phyloP scores from a whole-genome alignment of 2,797 vertebrate species.

The Columba guinea region DNA sequence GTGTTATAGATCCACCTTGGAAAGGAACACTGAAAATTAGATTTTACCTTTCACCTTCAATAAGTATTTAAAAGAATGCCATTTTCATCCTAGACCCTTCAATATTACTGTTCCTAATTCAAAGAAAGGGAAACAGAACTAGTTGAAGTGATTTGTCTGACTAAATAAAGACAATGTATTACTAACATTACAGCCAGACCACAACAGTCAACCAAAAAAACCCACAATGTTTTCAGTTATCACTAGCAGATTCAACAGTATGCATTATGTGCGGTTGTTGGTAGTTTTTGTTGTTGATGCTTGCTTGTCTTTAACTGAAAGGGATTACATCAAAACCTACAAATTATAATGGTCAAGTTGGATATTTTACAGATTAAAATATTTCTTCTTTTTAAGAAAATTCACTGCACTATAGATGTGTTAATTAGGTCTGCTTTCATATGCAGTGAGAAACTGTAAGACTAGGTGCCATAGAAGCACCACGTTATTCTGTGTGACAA shows the following conservation, averaged over 20 bases:
- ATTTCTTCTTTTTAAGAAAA: neutral
- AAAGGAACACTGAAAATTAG: neutral
- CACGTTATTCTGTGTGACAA: neutral
- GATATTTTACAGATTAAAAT: neutral
- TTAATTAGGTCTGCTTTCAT: neutral
- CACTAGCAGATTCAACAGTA: neutral
- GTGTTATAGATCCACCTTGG: neutral
- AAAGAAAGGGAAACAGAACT: neutral
- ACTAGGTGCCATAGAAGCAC: neutral
- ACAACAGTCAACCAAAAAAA: neutral
- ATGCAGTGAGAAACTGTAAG: neutral
- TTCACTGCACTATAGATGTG: neutral
- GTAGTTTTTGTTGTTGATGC: neutral
- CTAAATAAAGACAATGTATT: neutral
- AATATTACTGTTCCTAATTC: neutral
- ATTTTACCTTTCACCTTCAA: neutral
- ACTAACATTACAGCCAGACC: neutral
- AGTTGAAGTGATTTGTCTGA: neutral
- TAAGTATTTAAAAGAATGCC: neutral
- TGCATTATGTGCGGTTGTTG: fast-evolving
- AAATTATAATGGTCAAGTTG: neutral
- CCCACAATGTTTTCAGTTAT: neutral
- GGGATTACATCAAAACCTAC: neutral
- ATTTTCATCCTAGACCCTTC: neutral
- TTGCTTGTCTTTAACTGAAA: neutral